Percentiles rank a stretch among this genome's conserved stretches.
Evolutionary conservation across 1,140 invertebrate genomes (phyloP).

Genomic region (Drosophila simulans): DNA sequence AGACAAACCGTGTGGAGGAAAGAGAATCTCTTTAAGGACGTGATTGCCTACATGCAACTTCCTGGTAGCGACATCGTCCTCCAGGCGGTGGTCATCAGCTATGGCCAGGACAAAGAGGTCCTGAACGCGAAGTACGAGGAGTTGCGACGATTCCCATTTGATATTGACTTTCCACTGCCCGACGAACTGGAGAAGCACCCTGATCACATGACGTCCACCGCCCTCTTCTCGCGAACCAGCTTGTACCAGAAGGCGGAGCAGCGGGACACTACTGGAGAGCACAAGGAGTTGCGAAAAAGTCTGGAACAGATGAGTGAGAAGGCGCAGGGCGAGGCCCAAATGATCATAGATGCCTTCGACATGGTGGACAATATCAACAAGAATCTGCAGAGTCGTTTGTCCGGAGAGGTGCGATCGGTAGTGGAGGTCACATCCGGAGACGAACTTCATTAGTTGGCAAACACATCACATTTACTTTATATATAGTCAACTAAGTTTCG

Average conservation of each 20-base stretch:
- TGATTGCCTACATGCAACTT: conserved; percentile 64
- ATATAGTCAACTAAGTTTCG: not conserved
- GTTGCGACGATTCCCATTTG: conserved; percentile 43
- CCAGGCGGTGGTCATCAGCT: conserved; percentile 67
- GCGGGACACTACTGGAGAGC: conserved; percentile 54
- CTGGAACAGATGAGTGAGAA: conserved; percentile 49
- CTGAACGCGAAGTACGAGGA: conserved; percentile 43
- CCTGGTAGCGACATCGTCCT: conserved; percentile 47
- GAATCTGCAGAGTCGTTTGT: conserved; percentile 39
- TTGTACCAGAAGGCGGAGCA: conserved; percentile 61
- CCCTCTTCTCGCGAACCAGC: conserved; percentile 51
- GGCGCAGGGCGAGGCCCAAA: conserved; percentile 53
- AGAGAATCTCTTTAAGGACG: conserved; percentile 66
- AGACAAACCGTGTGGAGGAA: conserved; percentile 59
- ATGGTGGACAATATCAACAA: conserved; percentile 64
- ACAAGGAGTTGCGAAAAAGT: conserved; percentile 44
- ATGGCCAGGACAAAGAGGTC: conserved; percentile 27
- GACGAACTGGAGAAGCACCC: conserved; percentile 38
- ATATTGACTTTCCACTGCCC: conserved; percentile 46
- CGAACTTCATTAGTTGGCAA: conserved; percentile 11
- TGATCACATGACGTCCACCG: conserved; percentile 11
- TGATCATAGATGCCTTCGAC: conserved; percentile 69
- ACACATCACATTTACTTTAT: not conserved
- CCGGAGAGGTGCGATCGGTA: conserved; percentile 4
- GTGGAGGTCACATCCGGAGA: conserved; percentile 20